These are phyloP conservation scores for Tanypteryx hageni DNA, from an alignment of 2,888 invertebrate species.

Conservation along the genomic window DNA sequence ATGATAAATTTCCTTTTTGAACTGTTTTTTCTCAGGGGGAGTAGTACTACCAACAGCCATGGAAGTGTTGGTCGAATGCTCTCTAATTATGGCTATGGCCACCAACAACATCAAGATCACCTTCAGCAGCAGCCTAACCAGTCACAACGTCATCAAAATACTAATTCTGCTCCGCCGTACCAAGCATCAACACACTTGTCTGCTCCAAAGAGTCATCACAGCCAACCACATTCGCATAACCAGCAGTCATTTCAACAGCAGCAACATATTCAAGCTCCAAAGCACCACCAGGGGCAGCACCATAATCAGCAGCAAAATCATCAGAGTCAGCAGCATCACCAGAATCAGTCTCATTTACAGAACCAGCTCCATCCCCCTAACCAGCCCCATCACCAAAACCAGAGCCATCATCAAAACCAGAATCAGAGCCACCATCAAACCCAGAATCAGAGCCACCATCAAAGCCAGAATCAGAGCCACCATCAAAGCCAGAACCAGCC, in stretches of 20 bases:
- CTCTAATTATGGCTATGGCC: conserved; percentile 53
- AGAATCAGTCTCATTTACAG: conserved; percentile 2
- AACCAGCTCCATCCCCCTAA: conserved; percentile 31
- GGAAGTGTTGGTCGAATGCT: conserved; percentile 42
- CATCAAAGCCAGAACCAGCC: conserved; percentile 10
- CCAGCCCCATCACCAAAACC: conserved; percentile 24
- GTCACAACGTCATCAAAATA: conserved; percentile 24
- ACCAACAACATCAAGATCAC: conserved; percentile 48
- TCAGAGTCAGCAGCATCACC: conserved; percentile 17
- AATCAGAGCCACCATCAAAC: background rate
- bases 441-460: background rate
- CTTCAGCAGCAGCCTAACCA: conserved; percentile 18
- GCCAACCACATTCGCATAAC: background rate
- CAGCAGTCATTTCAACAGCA: background rate
- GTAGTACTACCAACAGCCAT: conserved; percentile 28
- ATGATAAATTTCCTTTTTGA: no score
- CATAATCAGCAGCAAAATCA: conserved; percentile 16
- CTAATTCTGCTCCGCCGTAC: conserved; percentile 31
- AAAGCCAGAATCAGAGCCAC: background rate
- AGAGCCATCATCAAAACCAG: background rate
- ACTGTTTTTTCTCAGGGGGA: conserved; percentile 17
- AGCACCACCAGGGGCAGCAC: conserved; percentile 8
- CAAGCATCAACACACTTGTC: conserved; percentile 11
- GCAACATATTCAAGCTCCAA: background rate
- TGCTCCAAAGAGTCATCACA: background rate